Percentiles rank a stretch among this genome's conserved stretches.
These are phyloP conservation scores for Beris morrisii DNA, from an alignment of 2,888 invertebrate genomes.

Conservation along the genomic window DNA sequence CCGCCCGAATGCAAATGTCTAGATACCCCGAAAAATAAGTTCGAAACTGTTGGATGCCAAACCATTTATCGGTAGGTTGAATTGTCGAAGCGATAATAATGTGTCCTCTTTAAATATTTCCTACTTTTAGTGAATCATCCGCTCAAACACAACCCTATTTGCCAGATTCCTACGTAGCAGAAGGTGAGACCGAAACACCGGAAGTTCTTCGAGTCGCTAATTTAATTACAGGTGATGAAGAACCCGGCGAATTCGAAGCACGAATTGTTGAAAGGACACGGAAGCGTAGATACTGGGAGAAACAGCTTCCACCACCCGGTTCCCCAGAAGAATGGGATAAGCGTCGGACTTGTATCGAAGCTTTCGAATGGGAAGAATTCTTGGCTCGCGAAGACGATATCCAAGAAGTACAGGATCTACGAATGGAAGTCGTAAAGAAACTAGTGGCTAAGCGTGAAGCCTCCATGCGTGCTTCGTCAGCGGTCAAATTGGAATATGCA, in stretches of 20 bases:
- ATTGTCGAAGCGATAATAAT: no score
- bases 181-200: slow-evolving; percentile 43
- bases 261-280: slow-evolving; percentile 70
- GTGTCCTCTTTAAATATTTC: not conserved
- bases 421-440: slow-evolving; percentile 59
- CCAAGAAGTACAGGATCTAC: slow-evolving; percentile 68
- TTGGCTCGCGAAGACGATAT: slow-evolving; percentile 79
- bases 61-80: slow-evolving; percentile 29
- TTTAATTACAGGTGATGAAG: slow-evolving; percentile 45
- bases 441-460: slow-evolving; percentile 65
- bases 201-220: slow-evolving; percentile 50
- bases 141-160: slow-evolving; percentile 52
- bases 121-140: slow-evolving; percentile 50
- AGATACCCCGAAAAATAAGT: slow-evolving; percentile 6
- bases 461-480: slow-evolving; percentile 57
- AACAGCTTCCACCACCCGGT: slow-evolving; percentile 61
- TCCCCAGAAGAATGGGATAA: slow-evolving; percentile 62
- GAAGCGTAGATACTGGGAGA: slow-evolving; percentile 66
- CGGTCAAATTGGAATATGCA: slow-evolving; percentile 59
- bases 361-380: slow-evolving; percentile 85
- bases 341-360: slow-evolving; percentile 67
- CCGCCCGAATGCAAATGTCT: slow-evolving; percentile 11
- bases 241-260: slow-evolving; percentile 52
- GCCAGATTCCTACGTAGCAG: slow-evolving; percentile 45
- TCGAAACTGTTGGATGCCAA: slow-evolving; percentile 35